A percentile compares a stretch with the other conserved stretches of the same genome.
Evolutionary conservation across 2,113 vertebrate species (phyloP).

Genomic region (Leuciscus idus): DNA sequence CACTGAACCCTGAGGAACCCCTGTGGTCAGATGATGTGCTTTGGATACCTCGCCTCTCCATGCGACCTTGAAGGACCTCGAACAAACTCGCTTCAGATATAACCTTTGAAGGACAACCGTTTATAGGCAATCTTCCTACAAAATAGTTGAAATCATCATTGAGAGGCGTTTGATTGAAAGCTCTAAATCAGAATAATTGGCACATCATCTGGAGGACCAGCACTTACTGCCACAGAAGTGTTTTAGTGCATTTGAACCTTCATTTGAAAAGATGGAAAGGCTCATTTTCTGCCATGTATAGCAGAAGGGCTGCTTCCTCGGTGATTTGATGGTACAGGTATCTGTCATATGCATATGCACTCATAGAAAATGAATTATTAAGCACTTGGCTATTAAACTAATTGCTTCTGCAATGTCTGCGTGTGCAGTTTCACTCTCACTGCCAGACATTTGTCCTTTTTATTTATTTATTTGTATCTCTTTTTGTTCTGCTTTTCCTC

Average conservation of each 20-base stretch:
- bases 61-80: no score
- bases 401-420: slow-evolving; percentile 34
- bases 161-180: slow-evolving; percentile 28
- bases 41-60: no score
- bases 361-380: slow-evolving; percentile 65
- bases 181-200: slow-evolving; percentile 36
- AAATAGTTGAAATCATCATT: slow-evolving; percentile 11
- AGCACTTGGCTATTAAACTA: slow-evolving; percentile 66
- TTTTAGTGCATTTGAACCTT: slow-evolving; percentile 18
- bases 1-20: no score
- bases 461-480: background rate
- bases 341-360: slow-evolving; percentile 55
- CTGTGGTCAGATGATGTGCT: no score
- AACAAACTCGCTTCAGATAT: background rate
- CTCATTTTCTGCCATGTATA: background rate
- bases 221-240: background rate
- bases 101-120: background rate
- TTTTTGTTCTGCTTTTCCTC: background rate
- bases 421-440: background rate
- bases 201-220: background rate
- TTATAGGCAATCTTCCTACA: background rate
- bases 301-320: background rate
- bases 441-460: background rate
- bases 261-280: slow-evolving; percentile 3
- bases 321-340: slow-evolving; percentile 1